Evolutionary conservation across 2,888 invertebrate genomes (phyloP).

Genomic region (Agrotis puta): DNA sequence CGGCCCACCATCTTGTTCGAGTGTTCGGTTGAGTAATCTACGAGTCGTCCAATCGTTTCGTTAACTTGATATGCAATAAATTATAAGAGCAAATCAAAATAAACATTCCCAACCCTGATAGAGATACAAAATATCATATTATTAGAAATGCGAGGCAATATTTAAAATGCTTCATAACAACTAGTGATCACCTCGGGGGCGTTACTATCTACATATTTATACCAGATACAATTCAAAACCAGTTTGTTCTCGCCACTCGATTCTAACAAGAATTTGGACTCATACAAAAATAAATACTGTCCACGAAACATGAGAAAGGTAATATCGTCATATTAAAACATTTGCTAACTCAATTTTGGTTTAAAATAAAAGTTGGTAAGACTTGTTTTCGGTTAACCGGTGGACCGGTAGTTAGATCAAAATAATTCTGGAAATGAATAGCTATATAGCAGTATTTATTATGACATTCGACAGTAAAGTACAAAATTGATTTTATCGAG

Average conservation of each 20-base stretch:
- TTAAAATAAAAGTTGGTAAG: slow-evolving; percentile 78
- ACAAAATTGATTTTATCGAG: slow-evolving; percentile 89
- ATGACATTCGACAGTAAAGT: slow-evolving; percentile 88
- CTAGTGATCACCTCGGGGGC: slow-evolving; percentile 84
- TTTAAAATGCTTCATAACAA: slow-evolving; percentile 81
- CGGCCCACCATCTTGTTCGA: slow-evolving; percentile 45
- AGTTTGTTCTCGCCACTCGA: slow-evolving; percentile 84
- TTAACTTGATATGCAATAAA: slow-evolving; percentile 67
- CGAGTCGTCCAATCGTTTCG: slow-evolving; percentile 57
- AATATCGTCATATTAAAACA: slow-evolving; percentile 79
- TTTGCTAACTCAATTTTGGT: slow-evolving; percentile 77
- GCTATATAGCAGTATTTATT: slow-evolving; percentile 87
- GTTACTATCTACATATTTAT: slow-evolving; percentile 88
- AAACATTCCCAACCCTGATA: slow-evolving; percentile 68
- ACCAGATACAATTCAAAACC: slow-evolving; percentile 87
- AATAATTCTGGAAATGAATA: slow-evolving; percentile 81
- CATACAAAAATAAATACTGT: slow-evolving; percentile 89
- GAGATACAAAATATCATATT: slow-evolving; percentile 78
- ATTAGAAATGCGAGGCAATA: slow-evolving; percentile 78
- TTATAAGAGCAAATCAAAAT: slow-evolving; percentile 65
- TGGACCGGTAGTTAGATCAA: slow-evolving; percentile 76
- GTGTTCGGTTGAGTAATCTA: slow-evolving; percentile 57
- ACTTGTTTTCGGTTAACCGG: slow-evolving; percentile 76
- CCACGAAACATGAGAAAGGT: slow-evolving; percentile 88
- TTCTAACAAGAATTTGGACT: slow-evolving; percentile 90